Conservation (phyloP, 30 jellyfish, hydroid and myxozoan genomes). For the Aurelia coerulea region DNA sequence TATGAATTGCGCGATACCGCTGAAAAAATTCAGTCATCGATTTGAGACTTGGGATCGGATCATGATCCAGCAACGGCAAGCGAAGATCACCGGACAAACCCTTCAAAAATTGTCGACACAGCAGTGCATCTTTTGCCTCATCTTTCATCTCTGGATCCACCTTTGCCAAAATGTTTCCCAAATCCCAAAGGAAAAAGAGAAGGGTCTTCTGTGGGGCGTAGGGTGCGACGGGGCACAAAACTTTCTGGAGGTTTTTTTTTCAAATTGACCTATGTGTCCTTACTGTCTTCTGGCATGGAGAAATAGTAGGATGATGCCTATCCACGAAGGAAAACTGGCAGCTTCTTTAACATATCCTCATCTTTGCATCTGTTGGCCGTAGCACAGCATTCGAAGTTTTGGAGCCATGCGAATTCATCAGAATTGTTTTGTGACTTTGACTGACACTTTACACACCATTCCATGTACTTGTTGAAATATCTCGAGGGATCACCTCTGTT, state of each 20-base stretch:
- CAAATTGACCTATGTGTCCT: constrained; percentile 34
- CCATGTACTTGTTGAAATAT: too few relatives aligned
- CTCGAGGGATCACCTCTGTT: too few relatives aligned
- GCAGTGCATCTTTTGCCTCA: neutral
- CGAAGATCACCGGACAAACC: constrained; percentile 25
- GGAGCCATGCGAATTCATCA: constrained; percentile 29
- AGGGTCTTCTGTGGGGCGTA: constrained; percentile 45
- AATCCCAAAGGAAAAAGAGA: constrained; percentile 44
- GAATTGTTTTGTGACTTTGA: too few relatives aligned
- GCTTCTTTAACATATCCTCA: neutral
- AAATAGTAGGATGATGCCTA: too few relatives aligned
- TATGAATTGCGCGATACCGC: neutral
- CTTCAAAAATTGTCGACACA: constrained; percentile 23
- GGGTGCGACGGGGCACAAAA: neutral
- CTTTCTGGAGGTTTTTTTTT: neutral
- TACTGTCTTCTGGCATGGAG: neutral
- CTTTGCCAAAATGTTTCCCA: constrained; percentile 11
- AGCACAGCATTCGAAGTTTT: constrained; percentile 42
- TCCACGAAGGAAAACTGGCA: too few relatives aligned
- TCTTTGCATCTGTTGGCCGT: constrained; percentile 31
- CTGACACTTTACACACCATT: too few relatives aligned
- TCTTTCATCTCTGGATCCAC: constrained; percentile 29
- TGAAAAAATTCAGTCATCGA: constrained; percentile 19
- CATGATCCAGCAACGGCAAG: constrained; percentile 12
- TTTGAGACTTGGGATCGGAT: constrained; percentile 45